A percentile compares a stretch with the other conserved stretches of the same genome.
Conservation (phyloP, 2,888 invertebrate species). For the Acrobasis consociella region DNA sequence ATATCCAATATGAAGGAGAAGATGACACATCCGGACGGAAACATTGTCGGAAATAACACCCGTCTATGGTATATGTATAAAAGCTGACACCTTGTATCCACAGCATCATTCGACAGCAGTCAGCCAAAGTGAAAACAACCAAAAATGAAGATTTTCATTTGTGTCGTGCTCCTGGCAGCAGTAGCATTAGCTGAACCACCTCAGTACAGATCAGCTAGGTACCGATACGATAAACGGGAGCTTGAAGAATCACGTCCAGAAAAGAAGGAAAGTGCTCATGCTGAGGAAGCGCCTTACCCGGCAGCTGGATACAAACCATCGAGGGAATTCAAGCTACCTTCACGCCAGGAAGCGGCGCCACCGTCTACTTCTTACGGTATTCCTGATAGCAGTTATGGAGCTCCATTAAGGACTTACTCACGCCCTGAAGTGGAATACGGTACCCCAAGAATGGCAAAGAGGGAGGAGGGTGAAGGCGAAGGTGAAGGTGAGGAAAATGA, state of each 20-base stretch:
- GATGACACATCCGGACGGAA: slow-evolving; percentile 74
- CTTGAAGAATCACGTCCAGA: slow-evolving; percentile 32
- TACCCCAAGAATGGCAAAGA: slow-evolving; percentile 37
- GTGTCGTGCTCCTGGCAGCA: slow-evolving; percentile 59
- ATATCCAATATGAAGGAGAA: slow-evolving; percentile 68
- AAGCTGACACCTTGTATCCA: slow-evolving; percentile 46
- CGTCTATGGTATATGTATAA: slow-evolving; percentile 57
- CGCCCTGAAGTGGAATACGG: slow-evolving; percentile 63
- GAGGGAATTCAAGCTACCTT: slow-evolving; percentile 64
- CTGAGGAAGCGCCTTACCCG: slow-evolving; percentile 61
- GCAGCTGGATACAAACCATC: slow-evolving; percentile 66
- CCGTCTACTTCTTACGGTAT: slow-evolving; percentile 67
- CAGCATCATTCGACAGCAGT: slow-evolving; percentile 70
- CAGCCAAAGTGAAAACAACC: slow-evolving; percentile 55
- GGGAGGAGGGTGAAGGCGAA: slow-evolving; percentile 30
- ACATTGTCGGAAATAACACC: slow-evolving; percentile 47
- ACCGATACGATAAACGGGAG: slow-evolving; percentile 60
- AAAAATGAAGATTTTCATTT: slow-evolving; percentile 63
- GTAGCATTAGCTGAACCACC: slow-evolving; percentile 65
- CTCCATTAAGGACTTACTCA: slow-evolving; percentile 62
- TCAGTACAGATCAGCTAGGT: slow-evolving; percentile 53
- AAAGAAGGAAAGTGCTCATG: slow-evolving; percentile 44
- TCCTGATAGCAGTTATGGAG: slow-evolving; percentile 68
- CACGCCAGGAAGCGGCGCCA: slow-evolving; percentile 57
- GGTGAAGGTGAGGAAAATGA: slow-evolving; percentile 32